phyloP scores from a whole-genome alignment of 2,113 vertebrate genomes.

The Aramus guarauna region DNA sequence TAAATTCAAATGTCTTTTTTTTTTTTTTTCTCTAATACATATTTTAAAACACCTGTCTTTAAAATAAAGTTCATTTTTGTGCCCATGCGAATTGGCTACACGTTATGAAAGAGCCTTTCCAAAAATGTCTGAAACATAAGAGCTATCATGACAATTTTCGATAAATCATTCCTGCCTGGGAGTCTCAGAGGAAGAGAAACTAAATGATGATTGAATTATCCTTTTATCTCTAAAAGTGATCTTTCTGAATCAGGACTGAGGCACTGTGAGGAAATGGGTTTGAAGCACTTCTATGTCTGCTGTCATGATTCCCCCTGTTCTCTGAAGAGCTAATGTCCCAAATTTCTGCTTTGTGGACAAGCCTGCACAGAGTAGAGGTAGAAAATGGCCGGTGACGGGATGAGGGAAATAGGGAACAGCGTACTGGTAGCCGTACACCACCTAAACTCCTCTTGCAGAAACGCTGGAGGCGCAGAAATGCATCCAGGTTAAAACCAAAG shows the following conservation, averaged over 20 bases:
- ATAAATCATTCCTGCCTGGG: background rate
- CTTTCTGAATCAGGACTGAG: background rate
- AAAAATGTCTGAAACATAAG: constrained; percentile 4
- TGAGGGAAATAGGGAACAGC: background rate
- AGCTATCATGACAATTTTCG: constrained; percentile 40
- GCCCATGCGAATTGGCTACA: background rate
- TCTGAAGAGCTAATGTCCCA: background rate
- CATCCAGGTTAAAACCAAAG: background rate
- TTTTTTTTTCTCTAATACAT: background rate
- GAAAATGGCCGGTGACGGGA: background rate
- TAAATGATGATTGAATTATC: constrained; percentile 47
- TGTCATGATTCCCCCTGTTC: background rate
- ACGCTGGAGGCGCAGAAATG: background rate
- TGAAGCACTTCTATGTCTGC: background rate
- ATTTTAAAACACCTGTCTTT: constrained; percentile 9
- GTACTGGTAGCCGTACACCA: background rate
- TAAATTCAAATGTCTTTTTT: background rate
- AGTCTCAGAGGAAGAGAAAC: constrained; percentile 34
- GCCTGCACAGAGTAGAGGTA: background rate
- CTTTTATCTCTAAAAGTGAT: constrained; percentile 24
- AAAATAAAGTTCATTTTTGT: background rate
- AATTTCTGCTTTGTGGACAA: background rate
- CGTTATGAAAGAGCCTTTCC: background rate
- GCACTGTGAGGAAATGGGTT: background rate
- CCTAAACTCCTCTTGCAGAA: background rate